A percentile compares a stretch with the other conserved stretches of the same genome.
Conservation (phyloP, 2,113 vertebrate genomes). For the Poecilia latipinna region DNA sequence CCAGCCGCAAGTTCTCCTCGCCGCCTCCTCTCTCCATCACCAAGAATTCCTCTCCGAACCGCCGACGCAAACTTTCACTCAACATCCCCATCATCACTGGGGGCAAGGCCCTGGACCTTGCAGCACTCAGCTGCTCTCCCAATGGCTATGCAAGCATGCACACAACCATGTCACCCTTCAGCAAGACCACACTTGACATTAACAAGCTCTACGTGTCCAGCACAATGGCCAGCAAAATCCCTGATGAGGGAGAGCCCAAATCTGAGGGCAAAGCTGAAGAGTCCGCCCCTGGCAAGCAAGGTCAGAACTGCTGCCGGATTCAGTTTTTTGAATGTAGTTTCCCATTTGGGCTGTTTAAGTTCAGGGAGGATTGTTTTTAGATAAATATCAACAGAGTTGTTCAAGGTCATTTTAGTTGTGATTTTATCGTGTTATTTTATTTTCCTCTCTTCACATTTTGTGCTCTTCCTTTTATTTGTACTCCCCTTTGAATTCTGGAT, state of each 20-base stretch:
- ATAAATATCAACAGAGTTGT: neutral
- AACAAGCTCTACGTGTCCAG: constrained; percentile 93
- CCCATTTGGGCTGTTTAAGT: no score
- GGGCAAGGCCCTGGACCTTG: constrained; percentile 95
- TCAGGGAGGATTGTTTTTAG: neutral
- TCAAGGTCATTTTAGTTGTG: neutral
- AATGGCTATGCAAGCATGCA: constrained; percentile 90
- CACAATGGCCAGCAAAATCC: constrained; percentile 85
- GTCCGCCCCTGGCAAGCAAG: constrained; percentile 75
- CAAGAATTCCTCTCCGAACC: constrained; percentile 92
- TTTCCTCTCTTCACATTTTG: neutral
- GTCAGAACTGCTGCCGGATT: constrained; percentile 71
- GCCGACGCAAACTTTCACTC: constrained; percentile 95
- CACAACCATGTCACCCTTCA: constrained; percentile 91
- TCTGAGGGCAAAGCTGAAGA: constrained; percentile 85
- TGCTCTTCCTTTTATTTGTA: neutral
- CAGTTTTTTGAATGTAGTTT: neutral
- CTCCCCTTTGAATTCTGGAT: constrained; percentile 16
- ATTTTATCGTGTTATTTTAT: neutral
- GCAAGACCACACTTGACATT: constrained; percentile 93
- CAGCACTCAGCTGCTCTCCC: constrained; percentile 89
- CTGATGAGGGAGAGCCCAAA: constrained; percentile 83
- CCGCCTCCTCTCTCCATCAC: constrained; percentile 92
- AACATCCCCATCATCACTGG: constrained; percentile 99
- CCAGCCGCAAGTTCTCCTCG: constrained; percentile 96